A percentile compares a stretch with the other conserved stretches of the same genome.
phyloP scores from a whole-genome alignment of 2,113 vertebrate species.

The Trochalopteron elliotii region DNA sequence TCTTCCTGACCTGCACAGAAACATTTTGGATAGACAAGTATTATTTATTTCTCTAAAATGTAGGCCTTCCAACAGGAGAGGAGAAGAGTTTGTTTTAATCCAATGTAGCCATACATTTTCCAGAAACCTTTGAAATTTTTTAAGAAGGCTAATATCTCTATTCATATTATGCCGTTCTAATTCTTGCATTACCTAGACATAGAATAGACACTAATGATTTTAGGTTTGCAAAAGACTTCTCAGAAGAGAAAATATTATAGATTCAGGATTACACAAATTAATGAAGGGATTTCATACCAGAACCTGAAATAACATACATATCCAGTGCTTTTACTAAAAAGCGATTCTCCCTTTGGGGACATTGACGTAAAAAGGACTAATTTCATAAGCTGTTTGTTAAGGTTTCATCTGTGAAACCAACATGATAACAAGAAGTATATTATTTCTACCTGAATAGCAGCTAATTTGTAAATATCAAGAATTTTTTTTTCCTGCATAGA shows the following conservation, averaged over 20 bases:
- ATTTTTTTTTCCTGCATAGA: neutral
- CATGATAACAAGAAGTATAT: neutral
- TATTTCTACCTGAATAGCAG: neutral
- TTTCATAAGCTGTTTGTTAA: neutral
- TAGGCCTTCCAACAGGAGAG: neutral
- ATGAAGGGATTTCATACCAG: neutral
- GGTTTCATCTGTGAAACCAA: neutral
- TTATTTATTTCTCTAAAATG: neutral
- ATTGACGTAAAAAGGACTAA: neutral
- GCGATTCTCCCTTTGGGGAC: neutral
- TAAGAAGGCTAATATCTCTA: neutral
- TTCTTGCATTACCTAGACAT: neutral
- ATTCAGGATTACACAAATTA: neutral
- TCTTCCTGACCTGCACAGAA: fast-evolving
- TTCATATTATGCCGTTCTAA: neutral
- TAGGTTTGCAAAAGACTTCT: neutral
- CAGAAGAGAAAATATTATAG: neutral
- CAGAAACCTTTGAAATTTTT: neutral
- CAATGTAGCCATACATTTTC: neutral
- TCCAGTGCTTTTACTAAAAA: neutral
- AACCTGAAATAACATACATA: neutral
- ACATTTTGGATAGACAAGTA: neutral
- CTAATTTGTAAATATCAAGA: neutral
- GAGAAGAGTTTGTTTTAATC: neutral
- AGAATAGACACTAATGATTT: neutral